Evolutionary conservation across 2,113 vertebrate genomes (phyloP).

Genomic region (Dicaeum eximium): DNA sequence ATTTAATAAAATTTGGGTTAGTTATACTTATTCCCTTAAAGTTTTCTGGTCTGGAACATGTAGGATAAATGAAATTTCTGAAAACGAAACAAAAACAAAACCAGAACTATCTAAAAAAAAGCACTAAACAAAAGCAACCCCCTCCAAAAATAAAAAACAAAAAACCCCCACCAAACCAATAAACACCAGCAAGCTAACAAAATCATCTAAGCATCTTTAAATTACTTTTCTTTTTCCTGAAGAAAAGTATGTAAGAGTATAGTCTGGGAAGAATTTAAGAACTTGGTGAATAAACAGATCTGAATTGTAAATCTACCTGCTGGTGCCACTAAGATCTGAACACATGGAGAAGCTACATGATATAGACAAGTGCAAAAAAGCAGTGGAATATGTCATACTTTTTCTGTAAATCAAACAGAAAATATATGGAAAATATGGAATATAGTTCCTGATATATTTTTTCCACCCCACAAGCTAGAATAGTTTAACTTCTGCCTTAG

Average conservation of each 20-base stretch:
- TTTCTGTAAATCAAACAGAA: background rate
- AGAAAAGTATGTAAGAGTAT: background rate
- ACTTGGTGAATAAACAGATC: background rate
- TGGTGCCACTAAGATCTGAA: background rate
- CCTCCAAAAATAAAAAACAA: background rate
- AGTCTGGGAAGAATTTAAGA: background rate
- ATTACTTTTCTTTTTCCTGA: background rate
- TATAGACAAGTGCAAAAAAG: background rate
- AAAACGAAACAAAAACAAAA: background rate
- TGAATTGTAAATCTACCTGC: background rate
- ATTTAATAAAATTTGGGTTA: background rate
- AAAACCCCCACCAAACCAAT: background rate
- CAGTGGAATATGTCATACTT: background rate
- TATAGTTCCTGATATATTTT: background rate
- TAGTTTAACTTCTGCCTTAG: background rate
- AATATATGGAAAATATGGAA: too few relatives aligned
- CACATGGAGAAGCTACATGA: background rate
- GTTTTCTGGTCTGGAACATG: background rate
- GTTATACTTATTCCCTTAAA: background rate
- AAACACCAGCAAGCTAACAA: background rate
- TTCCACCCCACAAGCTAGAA: background rate
- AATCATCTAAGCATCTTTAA: background rate
- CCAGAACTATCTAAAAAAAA: background rate
- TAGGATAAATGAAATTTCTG: background rate
- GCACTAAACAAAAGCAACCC: background rate